These are phyloP conservation scores for Corydoras sp. DNA, from an alignment of 2,113 vertebrate genomes.

Conservation along the genomic window DNA sequence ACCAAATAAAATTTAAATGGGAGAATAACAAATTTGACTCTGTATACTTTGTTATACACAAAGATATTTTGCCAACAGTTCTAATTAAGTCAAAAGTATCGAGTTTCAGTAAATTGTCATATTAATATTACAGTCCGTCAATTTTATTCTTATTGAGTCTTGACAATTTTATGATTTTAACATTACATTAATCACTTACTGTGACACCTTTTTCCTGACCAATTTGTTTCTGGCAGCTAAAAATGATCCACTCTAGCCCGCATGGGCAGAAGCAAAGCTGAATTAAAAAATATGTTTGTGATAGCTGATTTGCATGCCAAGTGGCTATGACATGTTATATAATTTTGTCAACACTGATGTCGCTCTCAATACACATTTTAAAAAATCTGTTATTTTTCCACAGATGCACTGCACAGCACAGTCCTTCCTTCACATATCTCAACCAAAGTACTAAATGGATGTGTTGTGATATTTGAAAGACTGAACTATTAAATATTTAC, in stretches of 20 bases:
- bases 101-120: no score
- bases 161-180: no score
- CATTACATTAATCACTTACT: background rate
- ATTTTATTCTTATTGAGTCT: no score
- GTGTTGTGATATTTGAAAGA: no score
- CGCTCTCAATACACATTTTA: conserved; percentile 8
- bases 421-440: background rate
- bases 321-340: conserved; percentile 25
- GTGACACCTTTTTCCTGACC: background rate
- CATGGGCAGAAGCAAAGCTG: conserved; percentile 1
- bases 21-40: no score
- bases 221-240: background rate
- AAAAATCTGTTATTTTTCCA: background rate
- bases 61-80: no score
- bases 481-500: no score
- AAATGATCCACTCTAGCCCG: background rate
- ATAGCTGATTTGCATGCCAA: conserved; percentile 40
- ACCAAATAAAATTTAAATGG: no score
- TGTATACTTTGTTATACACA: no score
- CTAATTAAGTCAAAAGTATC: no score
- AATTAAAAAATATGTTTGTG: conserved; percentile 41
- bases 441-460: no score
- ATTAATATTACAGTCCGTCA: no score
- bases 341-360: conserved; percentile 33
- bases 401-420: background rate